These are phyloP conservation scores for Hippocampus mohnikei DNA, from an alignment of 2,113 vertebrate genomes.

Conservation along the genomic window DNA sequence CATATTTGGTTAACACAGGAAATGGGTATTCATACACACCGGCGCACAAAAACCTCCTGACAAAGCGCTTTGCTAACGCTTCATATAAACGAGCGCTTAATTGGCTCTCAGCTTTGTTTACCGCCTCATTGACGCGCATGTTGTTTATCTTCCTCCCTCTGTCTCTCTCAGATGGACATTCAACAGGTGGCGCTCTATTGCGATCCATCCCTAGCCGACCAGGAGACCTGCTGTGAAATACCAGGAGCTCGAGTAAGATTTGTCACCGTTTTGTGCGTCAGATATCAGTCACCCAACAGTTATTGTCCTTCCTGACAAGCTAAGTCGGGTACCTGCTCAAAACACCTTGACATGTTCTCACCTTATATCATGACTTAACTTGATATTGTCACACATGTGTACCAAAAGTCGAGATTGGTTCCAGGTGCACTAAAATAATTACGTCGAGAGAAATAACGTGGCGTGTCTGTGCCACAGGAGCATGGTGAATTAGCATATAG, in stretches of 20 bases:
- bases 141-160: constrained; percentile 4
- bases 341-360: neutral
- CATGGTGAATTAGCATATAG: too few species aligned
- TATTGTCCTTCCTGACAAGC: neutral
- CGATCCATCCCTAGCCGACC: constrained; percentile 78
- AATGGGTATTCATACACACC: constrained; percentile 2
- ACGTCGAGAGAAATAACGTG: too few species aligned
- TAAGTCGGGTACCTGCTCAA: neutral
- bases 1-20: constrained; percentile 22
- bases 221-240: constrained; percentile 92
- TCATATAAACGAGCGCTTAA: constrained; percentile 38
- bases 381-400: neutral
- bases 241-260: constrained; percentile 79
- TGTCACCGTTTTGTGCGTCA: neutral
- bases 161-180: constrained; percentile 79
- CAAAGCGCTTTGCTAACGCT: constrained; percentile 27
- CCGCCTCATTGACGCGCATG: constrained; percentile 22
- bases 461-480: too few species aligned
- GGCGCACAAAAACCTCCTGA: constrained; percentile 1
- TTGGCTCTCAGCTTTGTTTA: constrained; percentile 32
- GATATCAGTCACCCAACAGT: neutral
- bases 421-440: too few species aligned
- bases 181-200: constrained; percentile 91
- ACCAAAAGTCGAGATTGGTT: too few species aligned
- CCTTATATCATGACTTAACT: neutral